Conservation (phyloP, 1,140 invertebrate species). For the Zaprionus capensis region DNA sequence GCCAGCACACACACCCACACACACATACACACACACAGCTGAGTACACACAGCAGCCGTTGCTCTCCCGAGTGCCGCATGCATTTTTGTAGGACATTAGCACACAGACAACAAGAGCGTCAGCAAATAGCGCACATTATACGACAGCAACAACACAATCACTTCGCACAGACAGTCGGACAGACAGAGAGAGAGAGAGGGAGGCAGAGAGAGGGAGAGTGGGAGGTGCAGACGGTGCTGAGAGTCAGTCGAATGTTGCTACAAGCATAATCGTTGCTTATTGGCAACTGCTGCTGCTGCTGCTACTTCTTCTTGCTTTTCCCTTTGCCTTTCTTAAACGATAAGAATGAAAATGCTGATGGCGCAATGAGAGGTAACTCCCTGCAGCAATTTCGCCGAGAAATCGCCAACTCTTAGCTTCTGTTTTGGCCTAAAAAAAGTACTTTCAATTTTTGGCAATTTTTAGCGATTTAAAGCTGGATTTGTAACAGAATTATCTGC, state of each 20-base stretch:
- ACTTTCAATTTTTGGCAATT: too few species aligned
- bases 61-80: slow-evolving; percentile 68
- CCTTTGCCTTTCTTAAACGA: slow-evolving; percentile 35
- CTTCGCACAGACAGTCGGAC: slow-evolving; percentile 22
- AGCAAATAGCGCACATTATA: slow-evolving; percentile 56
- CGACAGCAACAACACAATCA: slow-evolving; percentile 28
- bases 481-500: too few species aligned
- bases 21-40: slow-evolving; percentile 1
- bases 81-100: slow-evolving; percentile 73
- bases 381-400: neutral
- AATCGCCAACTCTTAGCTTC: neutral
- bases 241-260: slow-evolving; percentile 71
- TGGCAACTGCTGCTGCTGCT: slow-evolving; percentile 68
- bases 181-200: neutral
- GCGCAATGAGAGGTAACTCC: slow-evolving; percentile 36
- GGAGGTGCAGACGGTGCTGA: neutral
- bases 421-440: neutral
- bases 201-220: neutral
- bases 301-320: neutral
- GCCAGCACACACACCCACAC: slow-evolving; percentile 25
- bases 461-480: too few species aligned
- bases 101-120: slow-evolving; percentile 48
- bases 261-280: slow-evolving; percentile 80
- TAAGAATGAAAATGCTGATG: slow-evolving; percentile 76
- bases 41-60: slow-evolving; percentile 42